Evolutionary conservation across 2,888 invertebrate species (phyloP), one percentile per base, ranked within the genome.

Genomic region (Exephanes ischioxanthus): DNA sequence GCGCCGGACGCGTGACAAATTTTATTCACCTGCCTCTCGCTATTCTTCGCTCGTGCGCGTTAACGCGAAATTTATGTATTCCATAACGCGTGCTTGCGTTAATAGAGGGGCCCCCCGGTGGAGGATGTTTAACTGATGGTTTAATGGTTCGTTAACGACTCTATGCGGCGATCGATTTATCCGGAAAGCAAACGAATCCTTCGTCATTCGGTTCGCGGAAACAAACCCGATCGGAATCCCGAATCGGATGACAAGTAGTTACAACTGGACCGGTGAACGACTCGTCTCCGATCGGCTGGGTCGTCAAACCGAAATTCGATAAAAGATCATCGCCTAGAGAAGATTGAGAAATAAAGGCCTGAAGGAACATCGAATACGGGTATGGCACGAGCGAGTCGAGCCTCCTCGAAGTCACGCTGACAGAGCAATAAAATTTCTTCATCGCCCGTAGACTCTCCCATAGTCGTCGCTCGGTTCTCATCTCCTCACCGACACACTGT

Each of bases 1-100:
- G 30, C 63, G 41, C 75, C 22, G 33, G 61, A 45, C 75, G 30
- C 77, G 79, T 88, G 88, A 88, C 88, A 89, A 91, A 90, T 88
- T 90, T 90, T 89, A 90, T 88, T 90, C 70, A 84, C 80, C 55
- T 63, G 70, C 76, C 70, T 41, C 33, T 58, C 66, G 78, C 77
- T 48, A 48, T 79, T 73, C 63, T 61, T 63, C 78, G 77, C 63
- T 63, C 72, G 41, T 73, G 30, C 53, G 68, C 72, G 73, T 84
- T 81, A 81, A 68, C 48, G 61, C 66, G 6, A 70, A 77, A 90
- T 90, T 89, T 88, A 88, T 86, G 86, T 26, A 61, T 73, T 84
- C 76, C 79, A 80, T 78, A 66, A 71, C 73, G 72, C 66, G 63
- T 63, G 70, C 66, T 4, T 45, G 53, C 78, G 66, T 79, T 83